Evolutionary conservation across 2,797 vertebrate species (phyloP).

Genomic region (Helostoma temminkii): DNA sequence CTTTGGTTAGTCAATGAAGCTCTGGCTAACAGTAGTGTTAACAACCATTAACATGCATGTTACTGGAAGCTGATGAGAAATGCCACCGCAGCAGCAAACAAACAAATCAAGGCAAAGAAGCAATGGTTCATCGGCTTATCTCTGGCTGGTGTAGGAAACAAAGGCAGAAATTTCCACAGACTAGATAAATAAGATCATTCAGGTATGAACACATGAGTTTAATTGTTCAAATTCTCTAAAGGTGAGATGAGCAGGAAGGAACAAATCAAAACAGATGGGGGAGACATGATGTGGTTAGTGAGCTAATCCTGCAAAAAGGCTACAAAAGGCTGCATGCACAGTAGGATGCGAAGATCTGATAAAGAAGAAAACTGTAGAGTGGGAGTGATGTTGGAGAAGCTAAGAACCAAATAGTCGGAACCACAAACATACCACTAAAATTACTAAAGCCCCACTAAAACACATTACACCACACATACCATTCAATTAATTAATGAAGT

Average conservation of each 20-base stretch:
- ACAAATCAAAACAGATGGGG: neutral
- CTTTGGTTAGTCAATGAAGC: neutral
- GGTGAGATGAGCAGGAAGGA: neutral
- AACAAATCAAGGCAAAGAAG: neutral
- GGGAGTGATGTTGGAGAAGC: neutral
- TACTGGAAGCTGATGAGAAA: neutral
- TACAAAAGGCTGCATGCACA: slow-evolving; percentile 8
- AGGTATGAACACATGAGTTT: neutral
- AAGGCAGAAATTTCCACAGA: neutral
- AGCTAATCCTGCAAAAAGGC: neutral
- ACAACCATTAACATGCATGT: neutral
- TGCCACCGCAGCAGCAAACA: neutral
- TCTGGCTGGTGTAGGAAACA: neutral
- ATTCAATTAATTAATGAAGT: neutral
- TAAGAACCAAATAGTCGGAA: slow-evolving; percentile 2
- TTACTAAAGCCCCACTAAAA: neutral
- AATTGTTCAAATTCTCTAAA: neutral
- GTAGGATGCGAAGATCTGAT: neutral
- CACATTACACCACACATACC: neutral
- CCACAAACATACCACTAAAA: neutral
- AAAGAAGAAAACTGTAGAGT: neutral
- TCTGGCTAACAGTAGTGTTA: neutral
- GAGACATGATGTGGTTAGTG: neutral
- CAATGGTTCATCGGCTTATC: neutral
- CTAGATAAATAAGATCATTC: neutral